Percentiles rank a stretch among this genome's conserved stretches.
phyloP scores from a whole-genome alignment of 1,140 invertebrate species.

The Hylaeus anthracinus region DNA sequence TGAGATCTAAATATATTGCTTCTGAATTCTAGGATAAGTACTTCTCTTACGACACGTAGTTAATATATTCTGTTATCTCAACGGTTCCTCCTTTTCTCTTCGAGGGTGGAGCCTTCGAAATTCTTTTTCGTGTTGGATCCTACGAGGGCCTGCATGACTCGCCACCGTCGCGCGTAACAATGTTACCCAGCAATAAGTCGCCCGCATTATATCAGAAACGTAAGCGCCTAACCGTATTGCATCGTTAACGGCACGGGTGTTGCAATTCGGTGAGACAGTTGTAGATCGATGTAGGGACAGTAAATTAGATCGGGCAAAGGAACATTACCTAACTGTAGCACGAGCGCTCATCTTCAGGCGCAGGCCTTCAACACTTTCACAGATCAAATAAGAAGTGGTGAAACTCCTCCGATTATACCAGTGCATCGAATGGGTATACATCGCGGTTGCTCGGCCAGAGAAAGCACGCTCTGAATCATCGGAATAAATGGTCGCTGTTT shows the following conservation, averaged over 20 bases:
- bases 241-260: conserved; percentile 63
- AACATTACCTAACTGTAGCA: conserved; percentile 73
- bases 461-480: conserved; percentile 52
- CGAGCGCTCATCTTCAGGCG: conserved; percentile 64
- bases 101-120: too few species aligned
- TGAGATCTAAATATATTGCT: too few species aligned
- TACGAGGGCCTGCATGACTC: too few species aligned
- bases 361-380: conserved; percentile 54
- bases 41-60: too few species aligned
- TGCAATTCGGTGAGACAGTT: conserved; percentile 72
- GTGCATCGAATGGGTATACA: conserved; percentile 32
- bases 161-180: neutral
- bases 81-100: too few species aligned
- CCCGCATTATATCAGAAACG: conserved; percentile 29
- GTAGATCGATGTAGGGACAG: conserved; percentile 76
- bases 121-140: too few species aligned
- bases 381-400: conserved; percentile 56
- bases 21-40: too few species aligned
- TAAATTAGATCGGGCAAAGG: conserved; percentile 79
- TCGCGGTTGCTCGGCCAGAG: conserved; percentile 38
- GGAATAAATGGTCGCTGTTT: conserved; percentile 35
- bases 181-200: conserved; percentile 38
- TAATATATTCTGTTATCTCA: too few species aligned
- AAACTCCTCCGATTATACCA: conserved; percentile 47
- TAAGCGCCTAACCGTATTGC: conserved; percentile 42